These are phyloP conservation scores for Sarotherodon lohbergeri DNA, from an alignment of 2,113 vertebrate species.

Conservation along the genomic window DNA sequence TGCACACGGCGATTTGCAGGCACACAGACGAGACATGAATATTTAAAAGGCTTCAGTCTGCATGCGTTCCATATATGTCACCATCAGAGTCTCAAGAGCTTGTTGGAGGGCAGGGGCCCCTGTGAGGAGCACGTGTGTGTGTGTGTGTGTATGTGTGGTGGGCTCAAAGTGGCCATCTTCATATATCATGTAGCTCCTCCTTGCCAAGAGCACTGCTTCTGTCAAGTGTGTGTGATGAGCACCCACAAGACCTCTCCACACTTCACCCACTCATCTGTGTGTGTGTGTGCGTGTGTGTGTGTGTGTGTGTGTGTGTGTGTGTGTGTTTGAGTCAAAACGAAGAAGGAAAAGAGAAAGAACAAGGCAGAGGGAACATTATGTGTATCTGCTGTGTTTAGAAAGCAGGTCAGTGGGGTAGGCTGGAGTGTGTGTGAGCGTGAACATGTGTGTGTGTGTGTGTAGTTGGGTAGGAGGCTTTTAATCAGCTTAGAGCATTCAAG, in stretches of 20 bases:
- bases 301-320: not conserved
- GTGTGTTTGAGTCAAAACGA: not conserved
- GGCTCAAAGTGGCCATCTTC: constrained; percentile 60
- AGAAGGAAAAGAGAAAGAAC: not conserved
- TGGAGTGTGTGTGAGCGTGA: not conserved
- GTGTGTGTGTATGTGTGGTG: not conserved
- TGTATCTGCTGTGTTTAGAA: constrained; percentile 38
- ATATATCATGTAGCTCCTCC: constrained; percentile 61
- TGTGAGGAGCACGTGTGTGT: constrained; percentile 21
- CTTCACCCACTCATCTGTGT: constrained; percentile 16
- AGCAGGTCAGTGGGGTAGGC: constrained; percentile 58
- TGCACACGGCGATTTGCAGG: constrained; percentile 18
- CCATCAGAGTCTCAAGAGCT: constrained; percentile 55
- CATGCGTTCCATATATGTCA: constrained; percentile 71
- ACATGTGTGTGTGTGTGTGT: not conserved
- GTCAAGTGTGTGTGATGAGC: constrained; percentile 66
- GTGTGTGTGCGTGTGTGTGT: not conserved
- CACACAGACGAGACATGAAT: constrained; percentile 63
- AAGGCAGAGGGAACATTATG: not conserved
- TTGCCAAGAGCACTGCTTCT: constrained; percentile 66
- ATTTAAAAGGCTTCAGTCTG: constrained; percentile 69
- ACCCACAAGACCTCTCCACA: constrained; percentile 44
- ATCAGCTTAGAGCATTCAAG: not conserved
- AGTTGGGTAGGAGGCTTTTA: not conserved
- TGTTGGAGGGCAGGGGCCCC: constrained; percentile 59